phyloP scores from a whole-genome alignment of 2,888 invertebrate species.

The Chloroclystis v-ata region DNA sequence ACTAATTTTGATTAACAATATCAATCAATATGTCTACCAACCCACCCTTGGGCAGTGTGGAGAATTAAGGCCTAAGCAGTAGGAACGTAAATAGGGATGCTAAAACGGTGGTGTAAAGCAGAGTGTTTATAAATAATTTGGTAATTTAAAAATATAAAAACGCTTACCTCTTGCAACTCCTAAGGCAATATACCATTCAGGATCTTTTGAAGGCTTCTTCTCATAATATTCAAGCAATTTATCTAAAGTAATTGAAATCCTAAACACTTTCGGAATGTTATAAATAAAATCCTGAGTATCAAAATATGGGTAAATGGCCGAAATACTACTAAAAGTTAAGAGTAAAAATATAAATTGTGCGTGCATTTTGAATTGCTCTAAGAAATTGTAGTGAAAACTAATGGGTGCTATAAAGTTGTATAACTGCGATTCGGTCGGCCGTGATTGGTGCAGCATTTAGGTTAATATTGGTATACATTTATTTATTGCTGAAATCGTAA shows the following conservation, averaged over 20 bases:
- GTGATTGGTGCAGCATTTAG: conserved; percentile 47
- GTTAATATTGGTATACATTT: conserved; percentile 19
- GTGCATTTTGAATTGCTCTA: conserved; percentile 57
- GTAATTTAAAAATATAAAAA: background rate
- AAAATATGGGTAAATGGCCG: conserved; percentile 67
- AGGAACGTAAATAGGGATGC: too few relatives aligned
- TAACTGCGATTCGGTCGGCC: conserved; percentile 42
- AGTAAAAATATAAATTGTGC: conserved; percentile 48
- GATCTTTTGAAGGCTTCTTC: conserved; percentile 69
- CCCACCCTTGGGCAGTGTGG: too few relatives aligned
- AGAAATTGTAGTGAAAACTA: conserved; percentile 33
- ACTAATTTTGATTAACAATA: too few relatives aligned
- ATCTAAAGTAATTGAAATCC: conserved; percentile 64
- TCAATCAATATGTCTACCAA: too few relatives aligned
- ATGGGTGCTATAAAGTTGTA: conserved; percentile 39
- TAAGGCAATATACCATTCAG: conserved; percentile 66
- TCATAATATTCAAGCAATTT: conserved; percentile 65
- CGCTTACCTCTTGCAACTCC: conserved; percentile 61
- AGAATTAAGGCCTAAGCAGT: too few relatives aligned
- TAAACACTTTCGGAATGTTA: conserved; percentile 70
- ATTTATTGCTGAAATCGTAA: conserved; percentile 6
- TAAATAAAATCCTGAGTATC: conserved; percentile 73
- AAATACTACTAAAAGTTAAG: conserved; percentile 31
- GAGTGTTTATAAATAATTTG: too few relatives aligned
- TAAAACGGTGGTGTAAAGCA: too few relatives aligned